Evolutionary conservation across 2,888 invertebrate genomes (phyloP).

Genomic region (Deroplatys truncata): DNA sequence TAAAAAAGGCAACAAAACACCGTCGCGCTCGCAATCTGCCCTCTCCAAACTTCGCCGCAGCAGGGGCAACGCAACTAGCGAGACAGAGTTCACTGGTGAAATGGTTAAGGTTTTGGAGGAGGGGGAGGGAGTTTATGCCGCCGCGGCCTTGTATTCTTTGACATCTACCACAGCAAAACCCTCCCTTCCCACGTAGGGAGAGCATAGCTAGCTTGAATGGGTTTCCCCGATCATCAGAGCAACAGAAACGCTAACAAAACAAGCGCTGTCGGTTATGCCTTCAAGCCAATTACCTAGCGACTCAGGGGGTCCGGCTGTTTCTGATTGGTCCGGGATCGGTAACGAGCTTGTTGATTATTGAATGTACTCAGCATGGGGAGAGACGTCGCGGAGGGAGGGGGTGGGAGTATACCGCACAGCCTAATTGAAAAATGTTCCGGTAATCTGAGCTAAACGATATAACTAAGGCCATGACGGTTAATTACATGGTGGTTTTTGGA

Average conservation of each 20-base stretch:
- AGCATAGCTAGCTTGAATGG: neutral
- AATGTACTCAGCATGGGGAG: slow-evolving; percentile 23
- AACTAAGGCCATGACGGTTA: slow-evolving; percentile 31
- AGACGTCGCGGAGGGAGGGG: neutral
- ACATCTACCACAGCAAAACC: neutral
- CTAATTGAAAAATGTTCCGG: slow-evolving; percentile 29
- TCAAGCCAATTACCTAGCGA: slow-evolving; percentile 29
- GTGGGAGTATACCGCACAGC: slow-evolving; percentile 17
- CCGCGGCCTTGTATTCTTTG: neutral
- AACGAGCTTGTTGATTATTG: slow-evolving; percentile 27
- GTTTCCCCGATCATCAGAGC: slow-evolving; percentile 8
- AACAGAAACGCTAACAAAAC: slow-evolving; percentile 1
- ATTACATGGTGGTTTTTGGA: slow-evolving; percentile 28
- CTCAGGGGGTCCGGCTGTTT: slow-evolving; percentile 29
- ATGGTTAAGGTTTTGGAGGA: neutral
- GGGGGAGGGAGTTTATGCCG: neutral
- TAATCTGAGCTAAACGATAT: slow-evolving; percentile 31
- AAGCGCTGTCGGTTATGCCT: slow-evolving; percentile 19
- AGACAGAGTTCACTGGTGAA: neutral
- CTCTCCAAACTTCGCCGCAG: neutral
- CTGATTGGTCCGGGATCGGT: slow-evolving; percentile 28
- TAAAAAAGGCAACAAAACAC: neutral
- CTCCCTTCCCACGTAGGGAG: neutral
- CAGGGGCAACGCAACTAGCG: neutral
- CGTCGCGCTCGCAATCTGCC: neutral